Base-by-base conservation (phyloP, 1,140 invertebrate species). In the Bombus pascuorum region DNA sequence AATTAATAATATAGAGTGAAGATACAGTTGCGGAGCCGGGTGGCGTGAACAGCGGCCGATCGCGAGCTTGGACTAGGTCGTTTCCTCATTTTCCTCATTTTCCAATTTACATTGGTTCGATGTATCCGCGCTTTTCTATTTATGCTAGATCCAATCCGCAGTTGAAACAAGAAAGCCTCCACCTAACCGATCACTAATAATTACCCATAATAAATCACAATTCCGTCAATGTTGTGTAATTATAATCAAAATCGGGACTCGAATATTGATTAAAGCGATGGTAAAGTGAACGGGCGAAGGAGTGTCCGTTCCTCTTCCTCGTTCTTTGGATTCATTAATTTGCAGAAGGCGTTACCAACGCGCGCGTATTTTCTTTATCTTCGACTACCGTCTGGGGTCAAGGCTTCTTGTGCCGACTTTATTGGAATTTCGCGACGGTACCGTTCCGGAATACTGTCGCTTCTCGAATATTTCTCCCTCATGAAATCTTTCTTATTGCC, bases 181-280 rank as follows among this genome's bases (percentile, higher is more conserved):
- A 83, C 90, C 88, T 90, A 93, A 91, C 86, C 88, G 80, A 84
- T 75, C 93, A 91, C 92, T 91, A 93, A 92, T 93, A 94, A 94
- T 93, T 94, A 94, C 85, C 88, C 85, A 92, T 90, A 92, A 94
- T 94, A 94, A 94, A 94, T 94, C 92, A 94, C 92, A 91, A 93
- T 93, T 92, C 89, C 91, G 79, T 92, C 92, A 92, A 94, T 92
- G 94, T 94, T 94, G 93, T 94, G 94, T 93, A 94, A 94, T 94
- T 94, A 92, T 92, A 93, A 93, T 94, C 87, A 93, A 93, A 94
- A 92, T 92, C 92, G 89, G 89, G 92, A 90, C 87, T 93, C 92
- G 93, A 94, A 94, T 94, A 94, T 93, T 93, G 89, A 94, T 94
- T 93, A 92, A 93, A 92, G 62, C 65, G 79, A 73, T 75, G 74